Base-by-base conservation (phyloP, 2,888 invertebrate genomes). In the Hirtodrosophila alboralis region DNA sequence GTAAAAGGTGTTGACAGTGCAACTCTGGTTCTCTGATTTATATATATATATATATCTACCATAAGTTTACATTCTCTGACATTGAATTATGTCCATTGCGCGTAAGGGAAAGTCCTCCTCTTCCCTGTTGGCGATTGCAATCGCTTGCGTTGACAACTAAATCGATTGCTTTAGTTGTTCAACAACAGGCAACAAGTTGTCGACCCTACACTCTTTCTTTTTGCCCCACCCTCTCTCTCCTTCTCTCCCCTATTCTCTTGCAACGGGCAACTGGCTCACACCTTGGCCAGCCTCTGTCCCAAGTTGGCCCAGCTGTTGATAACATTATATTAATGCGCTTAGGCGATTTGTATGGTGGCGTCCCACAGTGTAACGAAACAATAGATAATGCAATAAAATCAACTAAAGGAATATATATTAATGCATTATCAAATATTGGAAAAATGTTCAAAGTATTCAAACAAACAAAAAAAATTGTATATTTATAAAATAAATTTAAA, bases 271-370 rank as follows among this genome's bases (percentile, higher is more conserved):
- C 26, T 12, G 30, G 33, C 48, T 68, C 68, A 64, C 69, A 69
- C 56, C 60, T 62, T 64, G 31, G 54, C 33, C 41, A 33, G 37
- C 30, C 36, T 51, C 49, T 44, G 30, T 14, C 18, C 28, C 16
- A 27, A 18, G 51, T 41, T 14, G 58, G 58, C 41, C 66, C 80
- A 75, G 75, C 66, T 75, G 72, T 52, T 79, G 81, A 81, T 81
- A 65, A 79, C 73, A 75, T 80, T 78, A 80, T 75, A 73, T 83
- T 80, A 80, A 83, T 75, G 77, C 80, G 79, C 83, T 80, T 83
- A 83, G 75, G 58, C 64, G 75, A 64, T 65, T 66, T 62, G 37
- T 45, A 49, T 33, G 33, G 26, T 53, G 37, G 52, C 47, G 30
- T 40, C 56, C 4, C 18, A 18, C 18, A 18, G 18, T 18, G 18